Conservation (phyloP, 2,113 vertebrate species). For the Romanogobio albipinnatus region DNA sequence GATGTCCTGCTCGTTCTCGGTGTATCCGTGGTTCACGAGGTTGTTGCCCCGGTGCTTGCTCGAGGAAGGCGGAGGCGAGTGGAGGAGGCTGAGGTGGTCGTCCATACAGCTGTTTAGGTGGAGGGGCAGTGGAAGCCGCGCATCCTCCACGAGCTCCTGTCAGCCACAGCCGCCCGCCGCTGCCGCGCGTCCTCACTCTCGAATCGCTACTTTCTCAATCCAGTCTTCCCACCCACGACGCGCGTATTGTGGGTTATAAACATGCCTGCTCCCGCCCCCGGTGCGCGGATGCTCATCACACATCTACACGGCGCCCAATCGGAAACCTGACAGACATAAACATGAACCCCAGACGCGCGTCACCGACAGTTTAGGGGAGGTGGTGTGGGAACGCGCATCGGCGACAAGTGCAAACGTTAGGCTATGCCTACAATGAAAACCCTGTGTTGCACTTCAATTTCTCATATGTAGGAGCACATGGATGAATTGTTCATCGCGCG, state of each 20-base stretch:
- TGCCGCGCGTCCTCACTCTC: slow-evolving; percentile 49
- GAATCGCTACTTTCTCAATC: slow-evolving; percentile 63
- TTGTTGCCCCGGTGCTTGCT: slow-evolving; percentile 77
- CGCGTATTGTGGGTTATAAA: slow-evolving; percentile 73
- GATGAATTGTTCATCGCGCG: not conserved
- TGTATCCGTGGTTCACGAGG: slow-evolving; percentile 86
- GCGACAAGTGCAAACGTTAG: not conserved
- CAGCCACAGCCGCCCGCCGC: slow-evolving; percentile 70
- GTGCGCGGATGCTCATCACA: slow-evolving; percentile 62
- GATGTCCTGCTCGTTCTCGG: slow-evolving; percentile 80
- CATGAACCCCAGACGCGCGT: slow-evolving; percentile 70
- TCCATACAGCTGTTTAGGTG: slow-evolving; percentile 82
- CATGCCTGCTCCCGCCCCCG: slow-evolving; percentile 72
- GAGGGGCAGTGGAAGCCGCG: slow-evolving; percentile 77
- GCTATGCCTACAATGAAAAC: not conserved
- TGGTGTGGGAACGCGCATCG: not conserved
- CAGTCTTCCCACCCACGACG: slow-evolving; percentile 73
- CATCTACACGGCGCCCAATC: slow-evolving; percentile 69
- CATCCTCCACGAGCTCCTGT: slow-evolving; percentile 76
- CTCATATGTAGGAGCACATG: not conserved
- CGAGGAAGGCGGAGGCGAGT: slow-evolving; percentile 84
- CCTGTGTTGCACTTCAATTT: not conserved
- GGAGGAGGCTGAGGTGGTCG: slow-evolving; percentile 89
- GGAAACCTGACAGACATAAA: slow-evolving; percentile 65
- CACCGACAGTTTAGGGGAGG: slow-evolving; percentile 55